Conservation (phyloP, 2,113 vertebrate genomes). For the Rhabdornis inornatus region DNA sequence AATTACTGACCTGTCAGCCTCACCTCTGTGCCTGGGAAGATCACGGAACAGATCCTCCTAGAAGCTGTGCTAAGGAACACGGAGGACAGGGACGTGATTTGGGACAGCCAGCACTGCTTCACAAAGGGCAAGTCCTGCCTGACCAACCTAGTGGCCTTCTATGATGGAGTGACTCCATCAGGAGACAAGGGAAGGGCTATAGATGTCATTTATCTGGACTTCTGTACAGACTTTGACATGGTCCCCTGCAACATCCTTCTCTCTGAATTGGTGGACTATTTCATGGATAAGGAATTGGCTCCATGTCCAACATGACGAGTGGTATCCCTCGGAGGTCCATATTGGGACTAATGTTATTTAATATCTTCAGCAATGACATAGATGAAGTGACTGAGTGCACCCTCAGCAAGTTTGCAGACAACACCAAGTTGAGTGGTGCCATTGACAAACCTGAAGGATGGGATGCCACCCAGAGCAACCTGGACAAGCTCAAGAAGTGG, state of each 20-base stretch:
- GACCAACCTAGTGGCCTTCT: background rate
- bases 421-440: background rate
- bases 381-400: background rate
- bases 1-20: background rate
- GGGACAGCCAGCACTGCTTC: background rate
- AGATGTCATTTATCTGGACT: background rate
- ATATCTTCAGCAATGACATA: background rate
- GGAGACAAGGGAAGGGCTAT: background rate
- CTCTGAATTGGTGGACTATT: background rate
- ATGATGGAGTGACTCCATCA: background rate
- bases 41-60: background rate
- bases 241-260: background rate
- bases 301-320: background rate
- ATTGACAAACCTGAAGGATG: background rate
- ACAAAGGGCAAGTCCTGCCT: background rate
- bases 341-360: background rate
- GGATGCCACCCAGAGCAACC: background rate
- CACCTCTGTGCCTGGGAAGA: background rate
- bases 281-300: background rate
- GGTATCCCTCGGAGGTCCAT: background rate
- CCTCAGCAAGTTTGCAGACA: background rate
- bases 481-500: background rate
- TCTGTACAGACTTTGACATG: background rate
- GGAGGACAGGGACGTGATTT: background rate
- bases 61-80: background rate